A percentile compares a stretch with the other conserved stretches of the same genome.
Evolutionary conservation across 2,113 vertebrate genomes (phyloP).

Genomic region (Psittacula cyanocephala): DNA sequence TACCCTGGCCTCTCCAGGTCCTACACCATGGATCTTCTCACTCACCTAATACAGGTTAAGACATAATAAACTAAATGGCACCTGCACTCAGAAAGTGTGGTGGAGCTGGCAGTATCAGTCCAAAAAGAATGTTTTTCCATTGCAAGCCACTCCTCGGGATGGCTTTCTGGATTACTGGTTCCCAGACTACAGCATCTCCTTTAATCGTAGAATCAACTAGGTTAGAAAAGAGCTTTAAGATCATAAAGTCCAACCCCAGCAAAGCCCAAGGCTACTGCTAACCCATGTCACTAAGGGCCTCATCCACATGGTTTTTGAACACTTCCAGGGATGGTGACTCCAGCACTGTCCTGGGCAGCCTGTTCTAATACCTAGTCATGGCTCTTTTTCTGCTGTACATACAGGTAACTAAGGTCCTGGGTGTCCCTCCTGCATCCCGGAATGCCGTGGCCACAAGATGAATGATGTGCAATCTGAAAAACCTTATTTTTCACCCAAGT

Average conservation of each 20-base stretch:
- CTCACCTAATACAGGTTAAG: neutral
- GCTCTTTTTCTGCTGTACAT: neutral
- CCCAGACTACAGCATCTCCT: neutral
- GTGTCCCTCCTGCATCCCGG: neutral
- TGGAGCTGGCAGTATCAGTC: neutral
- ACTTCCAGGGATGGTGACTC: neutral
- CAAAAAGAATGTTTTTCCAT: neutral
- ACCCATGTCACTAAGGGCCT: neutral
- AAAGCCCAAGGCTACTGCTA: neutral
- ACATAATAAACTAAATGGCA: neutral
- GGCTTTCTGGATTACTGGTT: neutral
- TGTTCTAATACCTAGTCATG: neutral
- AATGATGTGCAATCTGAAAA: neutral
- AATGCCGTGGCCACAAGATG: neutral
- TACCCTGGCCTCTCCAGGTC: neutral
- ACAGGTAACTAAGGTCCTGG: neutral
- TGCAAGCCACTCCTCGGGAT: neutral
- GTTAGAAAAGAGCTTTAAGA: neutral
- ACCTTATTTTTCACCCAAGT: neutral
- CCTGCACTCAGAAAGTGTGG: accelerated
- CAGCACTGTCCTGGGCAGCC: neutral
- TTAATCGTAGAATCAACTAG: neutral
- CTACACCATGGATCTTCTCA: neutral
- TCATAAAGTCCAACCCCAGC: neutral
- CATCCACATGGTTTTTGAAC: neutral